phyloP scores from a whole-genome alignment of 2,113 vertebrate species.

The Plecturocebus donacophilus region DNA sequence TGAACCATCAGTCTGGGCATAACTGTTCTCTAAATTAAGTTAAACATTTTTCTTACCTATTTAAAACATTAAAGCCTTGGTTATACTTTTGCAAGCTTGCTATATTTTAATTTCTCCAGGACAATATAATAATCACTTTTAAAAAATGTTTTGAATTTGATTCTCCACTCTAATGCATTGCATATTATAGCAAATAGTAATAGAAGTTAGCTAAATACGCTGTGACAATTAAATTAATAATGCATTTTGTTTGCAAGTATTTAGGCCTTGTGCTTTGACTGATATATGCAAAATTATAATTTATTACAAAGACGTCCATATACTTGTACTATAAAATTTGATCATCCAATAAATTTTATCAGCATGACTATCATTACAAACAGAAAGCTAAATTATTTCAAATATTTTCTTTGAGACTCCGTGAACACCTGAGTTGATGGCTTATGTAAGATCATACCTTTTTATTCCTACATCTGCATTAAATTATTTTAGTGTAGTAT shows the following conservation, averaged over 20 bases:
- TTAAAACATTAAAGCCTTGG: constrained; percentile 84
- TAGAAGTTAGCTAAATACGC: constrained; percentile 88
- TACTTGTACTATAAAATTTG: constrained; percentile 94
- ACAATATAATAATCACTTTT: constrained; percentile 85
- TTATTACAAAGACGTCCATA: constrained; percentile 98
- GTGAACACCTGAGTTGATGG: background rate
- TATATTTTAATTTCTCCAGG: constrained; percentile 84
- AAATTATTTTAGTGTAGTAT: background rate
- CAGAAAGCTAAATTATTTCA: constrained; percentile 84
- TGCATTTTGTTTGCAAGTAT: constrained; percentile 97
- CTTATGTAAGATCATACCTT: background rate
- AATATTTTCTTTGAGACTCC: constrained; percentile 26
- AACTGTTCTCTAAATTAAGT: constrained; percentile 74
- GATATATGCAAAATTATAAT: constrained; percentile 98
- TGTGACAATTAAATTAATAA: constrained; percentile 96
- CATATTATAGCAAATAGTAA: constrained; percentile 86
- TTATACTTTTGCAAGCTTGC: constrained; percentile 86
- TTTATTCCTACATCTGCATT: constrained; percentile 37
- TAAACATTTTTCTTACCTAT: constrained; percentile 80
- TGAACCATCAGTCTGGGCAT: constrained; percentile 65
- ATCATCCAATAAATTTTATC: constrained; percentile 97
- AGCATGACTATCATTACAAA: constrained; percentile 93
- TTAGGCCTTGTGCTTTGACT: constrained; percentile 95
- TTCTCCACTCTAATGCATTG: constrained; percentile 82
- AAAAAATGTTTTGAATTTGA: constrained; percentile 85